Evolutionary conservation across 2,797 vertebrate genomes (phyloP).

Genomic region (Scolopax bukidnonensis): DNA sequence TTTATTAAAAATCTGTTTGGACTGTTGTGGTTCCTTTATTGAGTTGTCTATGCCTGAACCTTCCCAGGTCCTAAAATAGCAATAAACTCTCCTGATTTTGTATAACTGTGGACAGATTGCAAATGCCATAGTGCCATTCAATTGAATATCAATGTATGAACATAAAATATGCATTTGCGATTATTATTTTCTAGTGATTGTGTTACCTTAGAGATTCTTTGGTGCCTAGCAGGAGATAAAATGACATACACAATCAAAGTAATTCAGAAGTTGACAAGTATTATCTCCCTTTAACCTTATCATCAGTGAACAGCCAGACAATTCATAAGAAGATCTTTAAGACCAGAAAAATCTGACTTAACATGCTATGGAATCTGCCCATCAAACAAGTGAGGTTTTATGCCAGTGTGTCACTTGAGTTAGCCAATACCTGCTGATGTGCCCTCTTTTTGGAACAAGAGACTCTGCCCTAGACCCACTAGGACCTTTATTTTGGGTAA

Average conservation of each 20-base stretch:
- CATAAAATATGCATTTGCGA: conserved; percentile 24
- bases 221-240: conserved; percentile 5
- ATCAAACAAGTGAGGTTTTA: background rate
- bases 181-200: conserved; percentile 41
- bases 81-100: conserved; percentile 18
- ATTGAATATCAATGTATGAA: background rate
- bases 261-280: background rate
- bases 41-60: background rate
- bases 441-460: background rate
- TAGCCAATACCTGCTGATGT: background rate
- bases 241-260: conserved; percentile 9
- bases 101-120: conserved; percentile 1
- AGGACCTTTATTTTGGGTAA: background rate
- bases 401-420: background rate
- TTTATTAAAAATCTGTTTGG: conserved; percentile 22
- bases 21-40: background rate
- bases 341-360: background rate
- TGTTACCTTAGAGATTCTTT: background rate
- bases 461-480: background rate
- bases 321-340: conserved; percentile 23
- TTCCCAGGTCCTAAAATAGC: conserved; percentile 34
- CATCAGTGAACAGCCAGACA: background rate
- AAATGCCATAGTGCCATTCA: background rate
- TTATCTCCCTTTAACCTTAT: conserved; percentile 24
- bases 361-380: background rate